Evolutionary conservation across 1,140 invertebrate species (phyloP).

Genomic region (Phymastichus coffea): DNA sequence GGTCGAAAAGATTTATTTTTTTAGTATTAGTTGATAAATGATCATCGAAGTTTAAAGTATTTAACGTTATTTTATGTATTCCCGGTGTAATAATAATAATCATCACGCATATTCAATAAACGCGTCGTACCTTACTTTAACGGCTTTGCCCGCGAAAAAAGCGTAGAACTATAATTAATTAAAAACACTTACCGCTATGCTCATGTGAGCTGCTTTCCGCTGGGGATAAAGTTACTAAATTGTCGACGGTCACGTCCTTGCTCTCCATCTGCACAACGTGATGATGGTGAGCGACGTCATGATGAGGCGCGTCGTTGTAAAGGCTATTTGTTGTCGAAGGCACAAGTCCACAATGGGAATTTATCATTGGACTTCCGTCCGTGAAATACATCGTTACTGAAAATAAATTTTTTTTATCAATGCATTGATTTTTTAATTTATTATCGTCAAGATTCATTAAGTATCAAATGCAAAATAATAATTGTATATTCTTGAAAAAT

Average conservation of each 20-base stretch:
- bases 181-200: constrained; percentile 45
- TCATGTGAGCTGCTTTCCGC: constrained; percentile 50
- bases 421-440: not conserved
- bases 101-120: no score
- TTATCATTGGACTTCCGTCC: constrained; percentile 62
- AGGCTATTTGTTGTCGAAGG: constrained; percentile 47
- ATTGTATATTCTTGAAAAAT: no score
- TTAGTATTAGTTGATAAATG: no score
- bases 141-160: constrained; percentile 5
- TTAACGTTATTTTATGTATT: no score
- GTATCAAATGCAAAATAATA: no score
- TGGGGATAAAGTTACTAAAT: constrained; percentile 53
- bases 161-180: no score
- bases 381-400: constrained; percentile 51
- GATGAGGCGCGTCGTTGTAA: constrained; percentile 43
- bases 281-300: constrained; percentile 40
- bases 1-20: no score
- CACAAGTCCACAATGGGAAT: constrained; percentile 47
- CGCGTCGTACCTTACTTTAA: no score
- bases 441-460: no score
- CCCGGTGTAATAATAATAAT: no score
- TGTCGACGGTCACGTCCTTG: constrained; percentile 39
- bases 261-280: constrained; percentile 38
- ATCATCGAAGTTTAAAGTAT: no score
- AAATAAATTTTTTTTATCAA: constrained; percentile 20